Base-by-base conservation (phyloP, 2,797 vertebrate species). In the Eulemur coronatus region DNA sequence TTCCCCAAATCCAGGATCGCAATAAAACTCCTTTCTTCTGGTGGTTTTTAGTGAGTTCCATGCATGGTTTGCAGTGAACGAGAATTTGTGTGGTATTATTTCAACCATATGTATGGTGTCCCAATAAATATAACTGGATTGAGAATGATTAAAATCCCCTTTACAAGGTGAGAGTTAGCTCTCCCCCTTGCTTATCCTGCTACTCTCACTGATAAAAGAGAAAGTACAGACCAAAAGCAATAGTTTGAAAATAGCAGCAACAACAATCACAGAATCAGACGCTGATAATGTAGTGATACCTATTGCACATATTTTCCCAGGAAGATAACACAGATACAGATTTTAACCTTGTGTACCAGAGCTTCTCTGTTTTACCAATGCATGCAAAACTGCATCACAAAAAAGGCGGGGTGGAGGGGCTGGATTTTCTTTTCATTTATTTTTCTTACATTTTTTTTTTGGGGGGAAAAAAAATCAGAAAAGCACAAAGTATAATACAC, bases 131-230 rank as follows among this genome's bases (percentile, higher is more conserved):
- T 11, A 33, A 90, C 18, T 61, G 22, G 75, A 76, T 22, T 92
- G 7, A 38, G 97, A 97, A 97, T 92, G 89, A 0, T 79, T 96
- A 96, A 91, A 84, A 88, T 82, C 1, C 13, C 59, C 38, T 91
- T 57, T 43, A 72, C 95, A 95, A 81, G 22, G n/a, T 84, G 96
- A 95, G 65, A 96, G 84, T 91, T 43, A 96, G 43, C 72, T 89
- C 80, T 78, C 10, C 7, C 18, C 3, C 5, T 20, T 89, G 24
- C 84, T 94, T 89, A 95, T 88, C 76, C 96, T 61, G 93, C 87
- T 88, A 13, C n/a, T 89, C 8, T 26, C 15, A 7, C 63, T 97
- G 87, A 88, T 95, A 93, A 92, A 86, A 86, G 80, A 95, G 84
- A 84, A 94, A 95, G 84, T 59, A 55, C 33, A 91, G 55, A 73